phyloP scores from a whole-genome alignment of 2,888 invertebrate genomes.

The Limnephilus lunatus region DNA sequence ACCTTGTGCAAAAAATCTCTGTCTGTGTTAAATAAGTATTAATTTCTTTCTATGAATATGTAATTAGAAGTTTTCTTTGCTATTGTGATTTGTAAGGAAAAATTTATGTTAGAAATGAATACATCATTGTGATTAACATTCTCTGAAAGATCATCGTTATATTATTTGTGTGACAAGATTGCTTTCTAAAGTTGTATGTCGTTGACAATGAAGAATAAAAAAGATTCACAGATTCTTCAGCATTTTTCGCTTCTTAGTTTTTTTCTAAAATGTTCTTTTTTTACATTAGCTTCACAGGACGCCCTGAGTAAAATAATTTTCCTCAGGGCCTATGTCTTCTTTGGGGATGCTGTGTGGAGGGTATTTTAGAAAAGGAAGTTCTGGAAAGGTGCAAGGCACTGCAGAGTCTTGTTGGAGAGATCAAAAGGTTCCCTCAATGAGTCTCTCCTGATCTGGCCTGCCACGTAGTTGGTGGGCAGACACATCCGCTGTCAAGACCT shows the following conservation, averaged over 20 bases:
- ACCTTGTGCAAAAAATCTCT: neutral
- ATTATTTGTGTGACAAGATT: neutral
- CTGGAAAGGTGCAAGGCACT: too few relatives aligned
- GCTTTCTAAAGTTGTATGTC: neutral
- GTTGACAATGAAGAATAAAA: neutral
- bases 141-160: neutral
- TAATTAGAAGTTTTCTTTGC: neutral
- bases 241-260: neutral
- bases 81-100: neutral
- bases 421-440: too few relatives aligned
- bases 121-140: neutral
- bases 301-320: too few relatives aligned
- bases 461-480: too few relatives aligned
- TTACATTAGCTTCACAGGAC: too few relatives aligned
- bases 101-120: neutral
- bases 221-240: neutral
- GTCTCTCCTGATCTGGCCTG: too few relatives aligned
- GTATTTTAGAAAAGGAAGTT: too few relatives aligned
- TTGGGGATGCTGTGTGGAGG: too few relatives aligned
- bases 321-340: too few relatives aligned
- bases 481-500: too few relatives aligned
- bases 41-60: neutral
- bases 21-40: neutral
- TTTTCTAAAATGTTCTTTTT: too few relatives aligned
- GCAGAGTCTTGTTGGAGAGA: too few relatives aligned